Percentiles rank a stretch among this genome's conserved stretches.
Evolutionary conservation across 2,797 vertebrate species (phyloP).

Genomic region (Acanthopagrus latus): DNA sequence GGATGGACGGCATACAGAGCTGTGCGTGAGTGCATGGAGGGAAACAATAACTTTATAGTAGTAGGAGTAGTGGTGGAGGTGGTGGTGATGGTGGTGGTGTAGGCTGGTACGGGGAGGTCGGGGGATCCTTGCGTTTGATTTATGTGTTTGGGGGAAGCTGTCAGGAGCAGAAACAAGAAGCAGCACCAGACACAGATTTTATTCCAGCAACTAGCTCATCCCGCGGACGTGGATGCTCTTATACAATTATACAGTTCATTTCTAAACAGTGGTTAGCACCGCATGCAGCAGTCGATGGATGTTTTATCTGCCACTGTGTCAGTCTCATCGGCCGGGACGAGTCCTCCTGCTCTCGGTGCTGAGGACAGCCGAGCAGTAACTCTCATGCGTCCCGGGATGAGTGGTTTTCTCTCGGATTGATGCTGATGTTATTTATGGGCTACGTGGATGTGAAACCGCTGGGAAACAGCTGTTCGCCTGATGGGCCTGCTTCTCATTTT

Average conservation of each 20-base stretch:
- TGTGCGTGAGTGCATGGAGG: constrained; percentile 80
- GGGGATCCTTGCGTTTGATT: constrained; percentile 86
- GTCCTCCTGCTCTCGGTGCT: constrained; percentile 1
- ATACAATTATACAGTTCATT: neutral
- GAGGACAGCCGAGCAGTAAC: constrained; percentile 41
- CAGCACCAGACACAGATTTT: constrained; percentile 84
- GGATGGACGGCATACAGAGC: constrained; percentile 79
- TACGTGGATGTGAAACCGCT: constrained; percentile 31
- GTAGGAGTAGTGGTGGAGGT: constrained; percentile 15
- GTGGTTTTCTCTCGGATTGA: constrained; percentile 57
- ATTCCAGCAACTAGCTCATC: constrained; percentile 78
- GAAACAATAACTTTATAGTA: constrained; percentile 80
- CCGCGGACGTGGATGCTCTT: constrained; percentile 10
- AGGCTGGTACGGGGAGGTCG: constrained; percentile 80
- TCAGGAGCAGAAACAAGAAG: constrained; percentile 80
- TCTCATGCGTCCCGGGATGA: constrained; percentile 16
- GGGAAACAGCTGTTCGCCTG: constrained; percentile 54
- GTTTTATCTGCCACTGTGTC: neutral
- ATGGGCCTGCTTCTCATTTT: constrained; percentile 29
- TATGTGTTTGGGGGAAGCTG: constrained; percentile 88
- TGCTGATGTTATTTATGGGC: constrained; percentile 57
- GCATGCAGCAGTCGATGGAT: constrained; percentile 9
- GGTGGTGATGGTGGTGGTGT: constrained; percentile 53
- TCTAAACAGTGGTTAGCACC: neutral
- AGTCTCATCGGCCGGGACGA: neutral